Evolutionary conservation across 2,888 invertebrate genomes (phyloP), one percentile per base, ranked within the genome.

Genomic region (Nudaria mundana): DNA sequence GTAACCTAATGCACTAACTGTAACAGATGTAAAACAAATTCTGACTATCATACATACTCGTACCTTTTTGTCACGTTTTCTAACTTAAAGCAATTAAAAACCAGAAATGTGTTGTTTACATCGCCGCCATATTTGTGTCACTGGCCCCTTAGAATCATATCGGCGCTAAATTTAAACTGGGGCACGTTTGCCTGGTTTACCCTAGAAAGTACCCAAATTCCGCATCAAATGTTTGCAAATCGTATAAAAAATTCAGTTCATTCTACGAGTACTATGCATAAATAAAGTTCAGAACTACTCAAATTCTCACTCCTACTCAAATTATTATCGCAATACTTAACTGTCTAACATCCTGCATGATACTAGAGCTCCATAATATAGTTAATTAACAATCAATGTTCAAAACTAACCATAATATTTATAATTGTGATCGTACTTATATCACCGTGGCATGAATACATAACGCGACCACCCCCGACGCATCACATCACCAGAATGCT

Each of bases 381-480:
- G 38, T 55, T 63, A 59, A 55, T 50, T 52, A 56, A 53, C 60
- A 52, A 45, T 40, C 56, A 37, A 39, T 44, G 45, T 51, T 56
- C 52, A 51, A 52, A 53, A 56, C 54, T 37, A 39, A 18, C 47
- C 43, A 40, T 55, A n/a, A 61, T 61, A 52, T 48, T 60, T 65
- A 66, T 66, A 66, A 65, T 65, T 63, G 65, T 38, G 39, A 37
- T 45, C 47, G 37, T 47, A 40, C 44, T 37, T 39, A 48, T 20
- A 5, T 32, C 13, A 14, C 10, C 40, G 33, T 49, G 47, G 36
- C 34, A 36, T 42, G 58, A 51, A 58, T 58, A 58, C 44, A 44
- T 30, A 61, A 59, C 45, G 7, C 47, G 72, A 73, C 72, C 72
- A 73, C 72, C 72, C 48, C 52, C 52, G 23, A 44, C 31, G 64